Percentiles rank a stretch among this genome's conserved stretches.
These are phyloP conservation scores for Geotrypetes seraphini DNA, from an alignment of 2,797 vertebrate genomes.

Conservation along the genomic window DNA sequence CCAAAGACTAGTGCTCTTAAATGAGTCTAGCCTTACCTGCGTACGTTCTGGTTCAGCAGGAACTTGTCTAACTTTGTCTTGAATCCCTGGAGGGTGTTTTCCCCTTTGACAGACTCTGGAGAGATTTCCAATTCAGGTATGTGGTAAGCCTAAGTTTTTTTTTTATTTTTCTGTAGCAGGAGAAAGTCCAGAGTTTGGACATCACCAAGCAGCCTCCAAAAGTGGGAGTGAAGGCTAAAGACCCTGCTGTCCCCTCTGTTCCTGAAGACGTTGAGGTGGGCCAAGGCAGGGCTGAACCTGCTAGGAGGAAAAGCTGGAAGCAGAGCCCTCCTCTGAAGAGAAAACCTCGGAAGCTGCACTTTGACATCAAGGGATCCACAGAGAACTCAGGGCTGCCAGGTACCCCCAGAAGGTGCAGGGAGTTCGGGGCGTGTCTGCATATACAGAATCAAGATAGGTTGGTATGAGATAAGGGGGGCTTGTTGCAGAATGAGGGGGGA, in stretches of 20 bases:
- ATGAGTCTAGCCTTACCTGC: no score
- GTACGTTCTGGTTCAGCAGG: no score
- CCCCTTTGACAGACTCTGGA: no score
- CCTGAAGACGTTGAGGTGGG: background rate
- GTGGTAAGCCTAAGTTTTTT: background rate
- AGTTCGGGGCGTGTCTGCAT: no score
- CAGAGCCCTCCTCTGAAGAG: constrained; percentile 2
- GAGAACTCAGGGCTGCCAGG: constrained; percentile 22
- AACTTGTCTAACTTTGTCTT: no score
- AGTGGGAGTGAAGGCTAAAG: constrained; percentile 9
- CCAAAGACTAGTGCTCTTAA: no score
- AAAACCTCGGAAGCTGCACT: constrained; percentile 35
- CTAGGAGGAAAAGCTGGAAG: background rate
- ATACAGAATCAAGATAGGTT: no score
- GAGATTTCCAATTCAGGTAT: no score
- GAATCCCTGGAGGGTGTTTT: no score
- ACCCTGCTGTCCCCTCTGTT: background rate
- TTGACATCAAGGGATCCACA: constrained; percentile 28
- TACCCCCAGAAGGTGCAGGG: constrained; percentile 12
- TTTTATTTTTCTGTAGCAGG: background rate
- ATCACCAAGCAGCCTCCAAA: background rate
- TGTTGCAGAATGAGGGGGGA: no score
- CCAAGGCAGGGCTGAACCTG: background rate
- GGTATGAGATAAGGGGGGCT: no score
- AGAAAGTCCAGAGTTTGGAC: constrained; percentile 1